Evolutionary conservation across 2,797 vertebrate species (phyloP), one percentile per base, ranked within the genome.

Genomic region (Mormyrus hasselquistii): DNA sequence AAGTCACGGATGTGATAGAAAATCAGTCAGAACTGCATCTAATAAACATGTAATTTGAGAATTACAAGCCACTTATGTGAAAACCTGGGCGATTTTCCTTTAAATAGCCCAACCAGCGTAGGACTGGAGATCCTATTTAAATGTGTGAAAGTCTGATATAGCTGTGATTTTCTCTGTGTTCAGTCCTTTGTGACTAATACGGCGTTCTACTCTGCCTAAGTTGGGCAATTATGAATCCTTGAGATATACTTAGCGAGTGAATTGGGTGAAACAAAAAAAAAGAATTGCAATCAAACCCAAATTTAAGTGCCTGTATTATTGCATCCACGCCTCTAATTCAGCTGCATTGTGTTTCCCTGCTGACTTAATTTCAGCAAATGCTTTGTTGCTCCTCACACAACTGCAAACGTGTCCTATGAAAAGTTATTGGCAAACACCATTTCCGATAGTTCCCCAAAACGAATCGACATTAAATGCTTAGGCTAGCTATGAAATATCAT

Each of bases 131-230:
- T 62, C 55, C 41, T 65, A 87, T 87, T 65, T 47, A 62, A 29
- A 87, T 87, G 47, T 57, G 34, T 16, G 25, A 59, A 76, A 52
- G 47, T 22, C 19, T 41, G 79, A 89, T 65, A 41, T 38, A 3
- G 53, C 44, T 86, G 25, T 41, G 65, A 38, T 89, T 41, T 52
- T 22, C 34, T 50, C 25, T 9, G 10, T 34, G 49, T 53, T 86
- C 49, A 50, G 22, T 88, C 14, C 29, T 85, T 85, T 89, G 38
- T 85, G 88, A 59, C 82, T 85, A 86, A 89, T 86, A 52, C 4
- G 10, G 7, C 47, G 0, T 29, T 84, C 44, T 84, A 52, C 73
- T 79, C 73, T 79, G 29, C 73, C 38, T 44, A 79, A 79, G 38
- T 41, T 79, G 14, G 29, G 38, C 73, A 41, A 79, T 79, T 44